Percentiles rank a stretch among this genome's conserved stretches.
Evolutionary conservation across 2,797 vertebrate species (phyloP).

Genomic region (Siniperca scherzeri): DNA sequence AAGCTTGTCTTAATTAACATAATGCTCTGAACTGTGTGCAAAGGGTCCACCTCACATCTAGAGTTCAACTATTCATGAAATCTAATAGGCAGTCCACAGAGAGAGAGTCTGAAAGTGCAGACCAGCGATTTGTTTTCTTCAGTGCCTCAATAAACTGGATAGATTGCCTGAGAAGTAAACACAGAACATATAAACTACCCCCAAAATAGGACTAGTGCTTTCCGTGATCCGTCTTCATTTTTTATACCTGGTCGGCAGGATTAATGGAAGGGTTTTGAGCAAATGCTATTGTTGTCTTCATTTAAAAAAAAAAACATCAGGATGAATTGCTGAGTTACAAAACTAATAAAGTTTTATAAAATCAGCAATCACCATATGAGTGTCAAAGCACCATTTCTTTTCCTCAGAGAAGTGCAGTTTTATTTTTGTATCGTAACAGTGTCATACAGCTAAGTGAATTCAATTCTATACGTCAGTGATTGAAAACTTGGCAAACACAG

Average conservation of each 20-base stretch:
- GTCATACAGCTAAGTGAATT: conserved; percentile 1
- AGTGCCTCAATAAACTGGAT: conserved; percentile 25
- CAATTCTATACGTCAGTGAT: not conserved
- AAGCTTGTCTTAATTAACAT: conserved; percentile 14
- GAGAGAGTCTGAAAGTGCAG: conserved; percentile 16
- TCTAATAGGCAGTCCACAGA: conserved; percentile 4
- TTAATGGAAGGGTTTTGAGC: conserved; percentile 43
- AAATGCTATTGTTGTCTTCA: conserved; percentile 25
- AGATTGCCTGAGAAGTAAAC: conserved; percentile 37
- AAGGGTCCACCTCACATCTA: conserved; percentile 2
- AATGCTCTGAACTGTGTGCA: conserved; percentile 1
- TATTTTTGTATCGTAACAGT: not conserved
- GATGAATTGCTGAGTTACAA: conserved; percentile 21
- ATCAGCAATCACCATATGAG: not conserved
- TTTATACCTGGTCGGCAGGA: conserved; percentile 24
- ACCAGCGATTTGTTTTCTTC: conserved; percentile 23
- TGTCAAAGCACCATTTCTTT: conserved; percentile 3
- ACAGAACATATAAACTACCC: conserved; percentile 48
- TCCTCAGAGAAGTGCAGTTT: not conserved
- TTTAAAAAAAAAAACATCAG: conserved; percentile 9
- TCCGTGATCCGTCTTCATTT: conserved; percentile 42
- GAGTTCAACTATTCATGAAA: conserved; percentile 1
- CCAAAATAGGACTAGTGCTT: conserved; percentile 37
- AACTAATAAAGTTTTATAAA: conserved; percentile 2
- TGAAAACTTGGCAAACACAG: conserved; percentile 12